Evolutionary conservation across 2,797 vertebrate genomes (phyloP), one percentile per base, ranked within the genome.

Genomic region (Pangasius mekongensis): DNA sequence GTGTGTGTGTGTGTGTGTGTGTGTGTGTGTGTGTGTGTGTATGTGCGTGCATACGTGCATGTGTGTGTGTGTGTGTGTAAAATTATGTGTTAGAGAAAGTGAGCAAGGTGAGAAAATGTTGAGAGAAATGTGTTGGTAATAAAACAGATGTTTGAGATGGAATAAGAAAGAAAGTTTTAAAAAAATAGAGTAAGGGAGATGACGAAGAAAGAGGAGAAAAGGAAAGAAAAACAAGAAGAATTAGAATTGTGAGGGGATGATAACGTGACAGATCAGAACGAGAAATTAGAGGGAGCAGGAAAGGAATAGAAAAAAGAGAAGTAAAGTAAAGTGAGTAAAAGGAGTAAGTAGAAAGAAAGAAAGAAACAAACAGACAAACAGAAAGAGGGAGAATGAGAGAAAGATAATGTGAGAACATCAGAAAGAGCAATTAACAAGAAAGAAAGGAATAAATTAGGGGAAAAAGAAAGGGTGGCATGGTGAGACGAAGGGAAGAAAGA

Each of bases 1-100:
- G 82, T 84, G 82, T 67, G 82, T 83, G 60, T 49, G 81, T 83
- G 81, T 52, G 39, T 83, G 81, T 83, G 81, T 83, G 80, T 43
- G 33, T 60, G 77, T 36, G 78, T 58, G 77, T 56, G 49, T 78
- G 49, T 33, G 24, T 36, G 71, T 49, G 81, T 83, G 58, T n/a
- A n/a, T 83, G 81, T 83, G 81, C 47, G 36, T 47, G 80, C 60
- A n/a, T n/a, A n/a, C n/a, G n/a, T n/a, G n/a, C n/a, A n/a, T n/a
- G n/a, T n/a, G n/a, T n/a, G n/a, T n/a, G 77, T 80, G 77, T 56
- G n/a, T 56, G 74, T 16, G 76, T 54, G 74, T 30, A 27, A 47
- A 47, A 71, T 20, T 22, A 43, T 24, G 30, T 73, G 18, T 39
- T 69, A 36, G 16, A 39, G 2, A 71, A 18, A 36, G 33, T 36